Conservation (phyloP, 2,888 invertebrate species). For the Andrena bucephala region DNA sequence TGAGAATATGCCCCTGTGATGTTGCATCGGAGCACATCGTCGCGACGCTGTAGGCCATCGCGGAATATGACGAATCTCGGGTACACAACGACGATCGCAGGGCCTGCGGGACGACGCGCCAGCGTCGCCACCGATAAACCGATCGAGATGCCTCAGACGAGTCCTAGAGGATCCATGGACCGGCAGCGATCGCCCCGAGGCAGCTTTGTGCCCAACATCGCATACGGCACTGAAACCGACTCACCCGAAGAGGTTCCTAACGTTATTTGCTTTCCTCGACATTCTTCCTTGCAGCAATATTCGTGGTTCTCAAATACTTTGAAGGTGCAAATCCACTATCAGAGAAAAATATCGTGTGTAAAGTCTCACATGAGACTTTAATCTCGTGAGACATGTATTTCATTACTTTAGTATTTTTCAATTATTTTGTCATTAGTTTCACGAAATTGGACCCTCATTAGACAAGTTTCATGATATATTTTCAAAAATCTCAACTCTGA, state of each 20-base stretch:
- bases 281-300: not conserved
- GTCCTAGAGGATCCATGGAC: slow-evolving; percentile 76
- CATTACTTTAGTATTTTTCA: too few species aligned
- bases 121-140: slow-evolving; percentile 83
- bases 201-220: slow-evolving; percentile 88
- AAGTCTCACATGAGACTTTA: too few species aligned
- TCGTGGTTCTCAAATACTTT: too few species aligned
- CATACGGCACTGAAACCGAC: slow-evolving; percentile 85
- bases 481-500: too few species aligned
- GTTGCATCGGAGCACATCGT: slow-evolving; percentile 90
- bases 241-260: slow-evolving; percentile 78
- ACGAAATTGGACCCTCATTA: too few species aligned
- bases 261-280: not conserved
- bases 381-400: too few species aligned
- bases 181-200: slow-evolving; percentile 88
- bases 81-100: slow-evolving; percentile 80
- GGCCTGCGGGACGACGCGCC: slow-evolving; percentile 80
- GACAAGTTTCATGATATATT: too few species aligned
- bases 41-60: slow-evolving; percentile 89
- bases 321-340: too few species aligned
- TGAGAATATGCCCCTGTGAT: slow-evolving; percentile 83
- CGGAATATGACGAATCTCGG: slow-evolving; percentile 89
- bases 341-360: too few species aligned
- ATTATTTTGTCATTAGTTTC: too few species aligned
- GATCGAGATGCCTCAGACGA: slow-evolving; percentile 81